Base-by-base conservation (phyloP, 2,888 invertebrate species). In the Parelbella ahira region DNA sequence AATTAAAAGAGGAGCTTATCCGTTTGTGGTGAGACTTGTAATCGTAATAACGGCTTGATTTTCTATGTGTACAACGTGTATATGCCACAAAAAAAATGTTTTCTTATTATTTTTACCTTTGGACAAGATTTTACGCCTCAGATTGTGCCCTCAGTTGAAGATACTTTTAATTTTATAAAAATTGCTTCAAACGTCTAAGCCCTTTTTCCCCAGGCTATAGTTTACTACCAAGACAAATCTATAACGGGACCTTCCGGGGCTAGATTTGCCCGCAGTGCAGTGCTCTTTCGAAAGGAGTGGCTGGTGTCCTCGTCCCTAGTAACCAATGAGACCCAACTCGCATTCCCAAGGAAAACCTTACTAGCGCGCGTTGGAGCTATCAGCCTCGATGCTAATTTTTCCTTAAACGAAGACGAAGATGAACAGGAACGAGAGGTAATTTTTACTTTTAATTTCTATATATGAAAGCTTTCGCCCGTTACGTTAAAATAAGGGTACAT, bases 381-480 rank as follows among this genome's bases (percentile, higher is more conserved):
- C 12, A 45, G 48, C 11, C 63, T 86, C 27, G 83, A 86, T 45
- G 2, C 50, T 2, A 74, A 71, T 13, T 69, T 82, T 25, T 74
- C 72, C 1, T 50, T 83, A 0, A 80, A 77, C 48, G 83, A 83
- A 53, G 86, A 84, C 37, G 84, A 87, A 41, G 72, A 77, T 42
- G 86, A 87, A 45, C 87, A 87, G 38, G 86, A 87, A 46, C 60
- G 76, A 33, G 84, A 87, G 73, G 87, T 84, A 53, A 19, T 27
- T 30, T 0, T n/a, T n/a, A n/a, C n/a, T n/a, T n/a, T n/a, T n/a
- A n/a, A n/a, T n/a, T n/a, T n/a, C n/a, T n/a, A n/a, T n/a, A n/a
- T n/a, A n/a, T n/a, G n/a, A n/a, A n/a, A n/a, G n/a, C n/a, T n/a
- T n/a, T n/a, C n/a, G n/a, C n/a, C n/a, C n/a, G n/a, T n/a, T n/a